phyloP scores from a whole-genome alignment of 2,797 vertebrate species.

The Periophthalmus magnuspinnatus region DNA sequence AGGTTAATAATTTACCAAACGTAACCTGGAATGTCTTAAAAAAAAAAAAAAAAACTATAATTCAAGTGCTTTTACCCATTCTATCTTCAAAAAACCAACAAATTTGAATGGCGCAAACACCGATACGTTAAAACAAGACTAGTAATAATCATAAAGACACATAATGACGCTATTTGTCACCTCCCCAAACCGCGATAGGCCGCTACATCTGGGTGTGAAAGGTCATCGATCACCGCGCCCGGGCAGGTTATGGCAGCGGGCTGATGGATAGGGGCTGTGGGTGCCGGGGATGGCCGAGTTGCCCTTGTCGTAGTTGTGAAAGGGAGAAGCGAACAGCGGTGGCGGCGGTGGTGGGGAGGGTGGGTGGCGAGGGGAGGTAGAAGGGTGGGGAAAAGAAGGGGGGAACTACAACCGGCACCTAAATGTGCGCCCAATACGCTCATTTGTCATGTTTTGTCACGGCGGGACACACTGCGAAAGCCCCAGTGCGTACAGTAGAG shows the following conservation, averaged over 20 bases:
- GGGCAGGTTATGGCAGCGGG: constrained; percentile 62
- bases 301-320: constrained; percentile 70
- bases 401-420: constrained; percentile 30
- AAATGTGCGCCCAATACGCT: constrained; percentile 64
- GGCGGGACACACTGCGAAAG: constrained; percentile 50
- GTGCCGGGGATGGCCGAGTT: constrained; percentile 63
- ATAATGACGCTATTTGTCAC: constrained; percentile 73
- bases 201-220: constrained; percentile 58
- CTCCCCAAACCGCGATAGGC: constrained; percentile 60
- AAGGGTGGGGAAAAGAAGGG: not conserved
- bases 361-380: too few relatives aligned
- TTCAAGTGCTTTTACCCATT: not conserved
- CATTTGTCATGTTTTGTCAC: constrained; percentile 67
- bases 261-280: constrained; percentile 66
- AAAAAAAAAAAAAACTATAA: too few relatives aligned
- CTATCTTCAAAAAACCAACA: not conserved
- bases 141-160: constrained; percentile 49
- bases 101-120: constrained; percentile 31
- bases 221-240: constrained; percentile 60
- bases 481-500: constrained; percentile 17
- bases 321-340: constrained; percentile 30
- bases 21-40: not conserved
- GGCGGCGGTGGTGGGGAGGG: too few relatives aligned
- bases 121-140: constrained; percentile 24
- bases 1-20: not conserved